Evolutionary conservation across 2,113 vertebrate species (phyloP).

Genomic region (Origma solitaria): DNA sequence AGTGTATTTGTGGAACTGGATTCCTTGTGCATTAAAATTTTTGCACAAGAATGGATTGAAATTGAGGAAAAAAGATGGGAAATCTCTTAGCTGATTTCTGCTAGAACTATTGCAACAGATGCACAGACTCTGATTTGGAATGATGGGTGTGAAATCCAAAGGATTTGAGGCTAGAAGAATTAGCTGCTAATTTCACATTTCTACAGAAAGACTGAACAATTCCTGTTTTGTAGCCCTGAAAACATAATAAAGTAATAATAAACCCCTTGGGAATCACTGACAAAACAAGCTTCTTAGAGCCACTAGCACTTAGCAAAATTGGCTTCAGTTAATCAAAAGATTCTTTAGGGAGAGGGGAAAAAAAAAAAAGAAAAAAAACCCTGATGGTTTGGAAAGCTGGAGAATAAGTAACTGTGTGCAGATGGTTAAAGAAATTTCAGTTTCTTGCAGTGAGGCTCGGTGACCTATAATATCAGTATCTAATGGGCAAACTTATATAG

Average conservation of each 20-base stretch:
- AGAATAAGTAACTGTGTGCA: not conserved
- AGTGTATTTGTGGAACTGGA: not conserved
- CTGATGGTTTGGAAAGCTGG: not conserved
- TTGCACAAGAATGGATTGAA: not conserved
- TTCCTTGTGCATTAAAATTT: not conserved
- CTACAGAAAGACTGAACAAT: constrained; percentile 13
- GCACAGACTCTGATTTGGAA: not conserved
- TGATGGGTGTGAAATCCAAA: not conserved
- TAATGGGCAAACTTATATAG: not conserved
- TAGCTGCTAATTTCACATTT: constrained; percentile 30
- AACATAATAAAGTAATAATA: not conserved
- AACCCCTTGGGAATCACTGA: constrained; percentile 33
- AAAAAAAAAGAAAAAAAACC: not conserved
- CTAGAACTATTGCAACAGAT: not conserved
- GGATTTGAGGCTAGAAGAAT: not conserved
- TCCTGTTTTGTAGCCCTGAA: constrained; percentile 41
- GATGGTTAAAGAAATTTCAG: not conserved
- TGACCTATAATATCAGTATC: not conserved
- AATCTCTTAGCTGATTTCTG: not conserved
- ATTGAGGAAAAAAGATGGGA: not conserved
- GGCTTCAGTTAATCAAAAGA: constrained; percentile 61
- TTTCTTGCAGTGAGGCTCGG: not conserved
- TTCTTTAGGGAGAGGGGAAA: not conserved
- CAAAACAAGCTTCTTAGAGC: constrained; percentile 51
- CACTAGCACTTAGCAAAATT: constrained; percentile 66